A percentile compares a stretch with the other conserved stretches of the same genome.
Conservation (phyloP, 2,113 vertebrate species). For the Caranx ignobilis region DNA sequence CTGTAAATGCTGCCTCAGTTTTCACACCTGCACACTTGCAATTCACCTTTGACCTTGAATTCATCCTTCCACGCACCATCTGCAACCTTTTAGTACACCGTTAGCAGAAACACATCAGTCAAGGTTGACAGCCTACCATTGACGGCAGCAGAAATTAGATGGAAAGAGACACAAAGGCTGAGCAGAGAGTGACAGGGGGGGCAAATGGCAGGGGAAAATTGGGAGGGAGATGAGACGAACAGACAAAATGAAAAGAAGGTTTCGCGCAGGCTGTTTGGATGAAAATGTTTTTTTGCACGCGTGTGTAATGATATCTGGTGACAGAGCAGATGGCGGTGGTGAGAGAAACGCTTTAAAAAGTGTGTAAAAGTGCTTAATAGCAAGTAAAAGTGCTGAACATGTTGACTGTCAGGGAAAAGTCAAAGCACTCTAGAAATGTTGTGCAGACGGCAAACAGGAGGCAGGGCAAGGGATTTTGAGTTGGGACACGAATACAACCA, state of each 20-base stretch:
- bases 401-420: constrained; percentile 49
- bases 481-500: constrained; percentile 35
- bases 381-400: constrained; percentile 59
- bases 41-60: constrained; percentile 57
- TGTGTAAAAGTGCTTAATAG: constrained; percentile 52
- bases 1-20: constrained; percentile 10
- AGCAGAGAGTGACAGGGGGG: constrained; percentile 10
- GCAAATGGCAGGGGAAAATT: constrained; percentile 6
- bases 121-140: constrained; percentile 43
- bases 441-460: constrained; percentile 36
- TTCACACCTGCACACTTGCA: constrained; percentile 27
- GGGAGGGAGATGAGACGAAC: constrained; percentile 30
- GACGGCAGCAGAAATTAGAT: constrained; percentile 46
- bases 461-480: constrained; percentile 28
- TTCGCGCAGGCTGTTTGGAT: constrained; percentile 21
- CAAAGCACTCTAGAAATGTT: constrained; percentile 38
- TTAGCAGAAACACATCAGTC: constrained; percentile 52
- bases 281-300: constrained; percentile 32
- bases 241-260: constrained; percentile 20
- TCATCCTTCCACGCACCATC: constrained; percentile 8
- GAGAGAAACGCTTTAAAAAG: constrained; percentile 68
- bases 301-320: constrained; percentile 52
- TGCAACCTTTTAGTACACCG: constrained; percentile 38
- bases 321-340: constrained; percentile 63
- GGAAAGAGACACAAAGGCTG: constrained; percentile 28